Base-by-base conservation (phyloP, 1,140 invertebrate species). In the Matsumurasca onukii region DNA sequence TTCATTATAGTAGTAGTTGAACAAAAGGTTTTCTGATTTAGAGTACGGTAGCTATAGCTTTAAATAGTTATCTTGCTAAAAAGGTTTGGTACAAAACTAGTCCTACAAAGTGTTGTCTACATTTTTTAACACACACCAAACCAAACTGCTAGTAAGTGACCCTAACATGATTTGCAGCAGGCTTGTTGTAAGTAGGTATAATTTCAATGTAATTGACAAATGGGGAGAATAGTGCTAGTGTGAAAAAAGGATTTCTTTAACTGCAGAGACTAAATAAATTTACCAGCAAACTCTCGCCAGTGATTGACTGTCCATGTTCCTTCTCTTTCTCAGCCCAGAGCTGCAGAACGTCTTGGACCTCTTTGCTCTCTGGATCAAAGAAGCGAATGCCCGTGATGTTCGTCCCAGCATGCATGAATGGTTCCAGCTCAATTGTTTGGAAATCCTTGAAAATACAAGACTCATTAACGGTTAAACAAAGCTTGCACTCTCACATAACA, bases 361-460 rank as follows among this genome's bases (percentile, higher is more conserved):
- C 74, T 9, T 82, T 77, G 69, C 80, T 80, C 0, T 83, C 80
- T 0, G 86, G 84, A 69, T 91, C 86, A 1, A 93, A 84, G 31
- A 93, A 77, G 30, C 90, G 81, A 64, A 93, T 66, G 3, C 86
- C 90, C 39, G 92, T 94, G 45, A 95, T 91, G 76, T 94, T 95
- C 0, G 89, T 87, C n/a, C 91, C 92, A 3, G 88, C 89, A 77
- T 92, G 91, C 77, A 91, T 89, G 78, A 87, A 95, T 30, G 90
- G 88, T 65, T 89, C 87, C 69, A 94, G 79, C 76, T 94, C 86
- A 15, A 95, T 81, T 0, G 88, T 89, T 72, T 94, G 90, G 51
- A 94, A 82, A 79, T 95, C 92, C 80, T 86, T 68, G 27, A 48
- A 31, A 64, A 9, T 52, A n/a, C n/a, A n/a, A n/a, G n/a, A 45